A percentile compares a stretch with the other conserved stretches of the same genome.
Conservation (phyloP, 2,797 vertebrate species). For the Oophaga sylvatica region DNA sequence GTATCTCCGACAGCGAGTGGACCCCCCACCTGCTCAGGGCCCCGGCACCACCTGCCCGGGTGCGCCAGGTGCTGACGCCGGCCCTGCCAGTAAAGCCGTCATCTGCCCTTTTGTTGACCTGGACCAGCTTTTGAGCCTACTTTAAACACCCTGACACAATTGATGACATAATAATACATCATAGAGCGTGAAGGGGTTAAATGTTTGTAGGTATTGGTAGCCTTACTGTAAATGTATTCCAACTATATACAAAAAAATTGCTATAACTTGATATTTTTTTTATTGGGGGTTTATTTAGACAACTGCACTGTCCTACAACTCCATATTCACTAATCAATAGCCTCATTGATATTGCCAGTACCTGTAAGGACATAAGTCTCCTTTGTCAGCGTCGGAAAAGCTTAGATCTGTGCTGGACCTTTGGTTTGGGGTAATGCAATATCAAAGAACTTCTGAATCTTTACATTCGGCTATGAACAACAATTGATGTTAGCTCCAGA, state of each 20-base stretch:
- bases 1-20: too few species aligned
- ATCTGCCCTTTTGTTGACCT: too few species aligned
- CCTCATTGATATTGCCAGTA: not conserved
- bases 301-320: not conserved
- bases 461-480: conserved; percentile 1
- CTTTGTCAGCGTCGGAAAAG: not conserved
- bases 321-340: not conserved
- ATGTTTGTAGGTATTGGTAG: too few species aligned
- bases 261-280: not conserved
- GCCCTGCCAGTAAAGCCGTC: too few species aligned
- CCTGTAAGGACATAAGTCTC: not conserved
- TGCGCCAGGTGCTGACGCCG: too few species aligned
- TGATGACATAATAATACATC: too few species aligned
- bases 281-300: not conserved
- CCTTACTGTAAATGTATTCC: not conserved
- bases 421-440: not conserved
- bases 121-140: too few species aligned
- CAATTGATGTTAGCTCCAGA: conserved; percentile 10
- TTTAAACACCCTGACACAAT: too few species aligned
- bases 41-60: too few species aligned
- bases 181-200: too few species aligned
- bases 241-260: not conserved
- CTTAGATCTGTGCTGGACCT: not conserved
- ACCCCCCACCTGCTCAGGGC: too few species aligned
- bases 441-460: not conserved